phyloP scores from a whole-genome alignment of 2,113 vertebrate genomes.

The Orthonyx spaldingii region DNA sequence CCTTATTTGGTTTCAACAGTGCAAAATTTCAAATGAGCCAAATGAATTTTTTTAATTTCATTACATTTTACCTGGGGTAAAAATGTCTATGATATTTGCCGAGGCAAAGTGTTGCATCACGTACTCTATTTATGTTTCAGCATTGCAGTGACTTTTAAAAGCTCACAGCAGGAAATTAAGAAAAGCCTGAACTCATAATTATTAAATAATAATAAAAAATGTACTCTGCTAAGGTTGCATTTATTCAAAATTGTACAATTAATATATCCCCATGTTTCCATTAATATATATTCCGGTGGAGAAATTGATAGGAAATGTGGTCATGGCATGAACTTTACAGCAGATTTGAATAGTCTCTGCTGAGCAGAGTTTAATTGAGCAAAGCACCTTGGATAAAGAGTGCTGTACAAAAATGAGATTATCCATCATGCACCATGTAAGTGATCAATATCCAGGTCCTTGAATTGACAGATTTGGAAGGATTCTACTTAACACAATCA shows the following conservation, averaged over 20 bases:
- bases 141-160: conserved; percentile 62
- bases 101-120: conserved; percentile 53
- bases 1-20: neutral
- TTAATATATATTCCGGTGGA: conserved; percentile 54
- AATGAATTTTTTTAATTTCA: neutral
- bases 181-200: conserved; percentile 61
- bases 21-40: neutral
- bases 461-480: neutral
- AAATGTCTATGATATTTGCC: conserved; percentile 50
- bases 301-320: conserved; percentile 63
- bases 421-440: neutral
- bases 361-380: conserved; percentile 42
- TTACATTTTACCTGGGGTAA: conserved; percentile 32
- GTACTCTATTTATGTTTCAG: conserved; percentile 62
- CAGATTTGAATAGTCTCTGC: conserved; percentile 41
- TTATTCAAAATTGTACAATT: conserved; percentile 65
- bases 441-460: neutral
- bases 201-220: conserved; percentile 68
- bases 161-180: conserved; percentile 64
- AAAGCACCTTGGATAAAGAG: neutral
- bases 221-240: conserved; percentile 50
- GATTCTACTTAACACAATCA: neutral
- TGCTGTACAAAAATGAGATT: neutral
- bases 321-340: conserved; percentile 59
- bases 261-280: conserved; percentile 59